Evolutionary conservation across 2,113 vertebrate genomes (phyloP).

Genomic region (Rousettus leschenaultii): DNA sequence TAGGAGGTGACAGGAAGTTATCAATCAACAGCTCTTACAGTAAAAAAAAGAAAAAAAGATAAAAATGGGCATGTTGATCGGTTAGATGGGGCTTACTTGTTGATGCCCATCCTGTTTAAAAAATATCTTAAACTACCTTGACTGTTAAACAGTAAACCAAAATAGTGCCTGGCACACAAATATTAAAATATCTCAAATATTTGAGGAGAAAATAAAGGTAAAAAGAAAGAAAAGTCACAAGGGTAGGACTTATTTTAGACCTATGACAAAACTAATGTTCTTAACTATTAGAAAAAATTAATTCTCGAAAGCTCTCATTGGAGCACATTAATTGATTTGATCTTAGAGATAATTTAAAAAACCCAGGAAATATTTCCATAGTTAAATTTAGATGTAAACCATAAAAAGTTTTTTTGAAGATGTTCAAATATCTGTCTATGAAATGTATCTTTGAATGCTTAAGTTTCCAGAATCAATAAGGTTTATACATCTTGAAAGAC

Average conservation of each 20-base stretch:
- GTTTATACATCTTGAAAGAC: not conserved
- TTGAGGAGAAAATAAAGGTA: not conserved
- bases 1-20: not conserved
- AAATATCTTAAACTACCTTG: not conserved
- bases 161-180: not conserved
- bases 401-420: not conserved
- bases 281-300: not conserved
- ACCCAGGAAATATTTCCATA: not conserved
- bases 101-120: not conserved
- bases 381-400: not conserved
- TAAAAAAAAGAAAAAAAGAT: not conserved
- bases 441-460: not conserved
- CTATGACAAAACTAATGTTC: not conserved
- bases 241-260: not conserved
- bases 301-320: not conserved
- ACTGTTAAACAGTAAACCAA: not conserved
- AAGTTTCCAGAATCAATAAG: not conserved
- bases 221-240: not conserved
- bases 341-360: not conserved
- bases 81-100: not conserved
- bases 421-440: constrained; percentile 4
- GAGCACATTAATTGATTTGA: not conserved
- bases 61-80: not conserved
- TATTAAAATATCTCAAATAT: not conserved
- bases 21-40: not conserved